phyloP scores from a whole-genome alignment of 2,888 invertebrate genomes.

The Clistopyga incitator region DNA sequence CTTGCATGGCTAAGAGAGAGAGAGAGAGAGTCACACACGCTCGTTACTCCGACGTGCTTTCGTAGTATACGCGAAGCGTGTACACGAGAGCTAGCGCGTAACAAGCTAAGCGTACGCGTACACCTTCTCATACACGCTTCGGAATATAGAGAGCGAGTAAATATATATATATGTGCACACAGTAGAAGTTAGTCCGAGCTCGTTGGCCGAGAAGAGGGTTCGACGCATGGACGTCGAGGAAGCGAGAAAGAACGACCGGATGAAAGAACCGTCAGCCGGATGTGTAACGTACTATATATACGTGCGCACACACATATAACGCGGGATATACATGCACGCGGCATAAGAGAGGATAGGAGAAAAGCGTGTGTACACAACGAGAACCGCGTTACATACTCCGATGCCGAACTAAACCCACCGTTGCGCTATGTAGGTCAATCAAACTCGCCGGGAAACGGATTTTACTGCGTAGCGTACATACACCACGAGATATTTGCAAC shows the following conservation, averaged over 20 bases:
- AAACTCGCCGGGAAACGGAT: constrained; percentile 63
- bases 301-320: background rate
- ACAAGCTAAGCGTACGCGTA: constrained; percentile 23
- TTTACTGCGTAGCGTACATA: constrained; percentile 50
- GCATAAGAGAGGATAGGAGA: constrained; percentile 24
- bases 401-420: constrained; percentile 29
- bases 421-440: constrained; percentile 61
- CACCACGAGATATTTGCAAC: constrained; percentile 25
- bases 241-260: constrained; percentile 56
- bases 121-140: background rate
- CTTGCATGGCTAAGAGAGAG: constrained; percentile 60
- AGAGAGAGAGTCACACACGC: constrained; percentile 13
- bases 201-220: constrained; percentile 58
- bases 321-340: background rate
- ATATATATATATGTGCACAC: too few relatives aligned
- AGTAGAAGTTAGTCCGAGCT: constrained; percentile 27
- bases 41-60: constrained; percentile 32
- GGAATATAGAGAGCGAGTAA: background rate
- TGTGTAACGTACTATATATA: constrained; percentile 61
- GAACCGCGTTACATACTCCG: constrained; percentile 36
- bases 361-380: constrained; percentile 48
- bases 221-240: constrained; percentile 20
- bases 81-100: constrained; percentile 16
- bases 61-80: constrained; percentile 42
- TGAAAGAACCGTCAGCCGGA: constrained; percentile 67